Base-by-base conservation (phyloP, 1,140 invertebrate genomes). In the Chrysomallon squamiferum region DNA sequence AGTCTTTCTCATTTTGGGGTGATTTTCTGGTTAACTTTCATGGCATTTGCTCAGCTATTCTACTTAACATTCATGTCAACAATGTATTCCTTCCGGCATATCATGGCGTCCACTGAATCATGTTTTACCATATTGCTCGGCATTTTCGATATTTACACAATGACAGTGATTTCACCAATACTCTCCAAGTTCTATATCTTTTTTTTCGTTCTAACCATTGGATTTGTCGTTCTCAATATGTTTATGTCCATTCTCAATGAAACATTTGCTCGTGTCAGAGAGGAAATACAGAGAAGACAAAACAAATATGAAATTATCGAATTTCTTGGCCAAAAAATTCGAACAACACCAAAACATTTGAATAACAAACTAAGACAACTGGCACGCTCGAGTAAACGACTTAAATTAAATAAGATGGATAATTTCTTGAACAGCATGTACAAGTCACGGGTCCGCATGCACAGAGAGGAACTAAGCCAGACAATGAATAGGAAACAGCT, bases 261-360 rank as follows among this genome's bases (percentile, higher is more conserved):
- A 50, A 84, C 87, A 0, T 89, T 89, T 76, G 74, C 72, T 25
- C 66, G 69, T 11, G 82, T 85, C n/a, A 72, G 80, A 13, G 58
- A 68, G 15, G 91, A 93, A 78, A 88, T 92, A 45, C 84, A 86
- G 13, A 85, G 87, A 30, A 87, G 90, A 67, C 86, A 85, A 27
- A 88, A 90, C 72, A 89, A 91, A 69, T 89, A 91, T 78, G 89
- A 91, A 76, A 88, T 91, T 71, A 87, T 87, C 3, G 87, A 89
- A 66, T 90, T 89, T 76, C 86, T 90, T 72, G 81, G 87, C 67
- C 54, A 64, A 66, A 80, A 85, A 45, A 86, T 79, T 62, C 65
- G 66, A 45, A 38, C 6, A 15, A 38, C 35, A 38, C 35, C 35
- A 15, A 38, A 7, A 38, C 35, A 38, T 5, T 38, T 38, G 15